phyloP scores from a whole-genome alignment of 2,888 invertebrate species.

The Cordilura impudica region DNA sequence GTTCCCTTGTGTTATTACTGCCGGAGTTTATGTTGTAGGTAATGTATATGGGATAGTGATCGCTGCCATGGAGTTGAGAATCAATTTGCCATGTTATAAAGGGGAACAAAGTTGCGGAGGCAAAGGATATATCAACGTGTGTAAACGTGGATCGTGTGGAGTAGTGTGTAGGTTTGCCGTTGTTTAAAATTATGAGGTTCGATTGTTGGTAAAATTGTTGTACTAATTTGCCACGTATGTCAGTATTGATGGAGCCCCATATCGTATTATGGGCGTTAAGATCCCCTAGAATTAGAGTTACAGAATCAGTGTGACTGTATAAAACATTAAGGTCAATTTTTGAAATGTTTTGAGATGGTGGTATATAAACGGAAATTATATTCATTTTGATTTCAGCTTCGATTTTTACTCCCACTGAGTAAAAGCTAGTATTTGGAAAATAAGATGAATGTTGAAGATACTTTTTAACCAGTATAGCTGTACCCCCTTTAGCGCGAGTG shows the following conservation, averaged over 20 bases:
- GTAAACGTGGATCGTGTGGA: conserved; percentile 27
- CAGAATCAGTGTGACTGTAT: neutral
- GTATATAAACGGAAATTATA: too few species aligned
- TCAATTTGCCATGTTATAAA: conserved; percentile 25
- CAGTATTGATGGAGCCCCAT: neutral
- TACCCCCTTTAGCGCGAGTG: conserved; percentile 19
- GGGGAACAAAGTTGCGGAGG: neutral
- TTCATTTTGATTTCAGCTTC: too few species aligned
- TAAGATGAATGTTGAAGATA: conserved; percentile 20
- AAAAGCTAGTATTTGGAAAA: too few species aligned
- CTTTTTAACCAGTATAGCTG: conserved; percentile 30
- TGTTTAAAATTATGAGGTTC: too few species aligned
- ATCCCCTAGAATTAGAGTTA: conserved; percentile 2
- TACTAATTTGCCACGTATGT: too few species aligned
- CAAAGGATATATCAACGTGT: conserved; percentile 34
- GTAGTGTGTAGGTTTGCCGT: conserved; percentile 21
- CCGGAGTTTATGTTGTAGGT: neutral
- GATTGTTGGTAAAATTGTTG: too few species aligned
- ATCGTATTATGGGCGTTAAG: conserved; percentile 22
- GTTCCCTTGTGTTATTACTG: too few species aligned
- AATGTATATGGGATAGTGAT: conserved; percentile 28
- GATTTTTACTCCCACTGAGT: too few species aligned
- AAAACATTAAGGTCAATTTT: neutral
- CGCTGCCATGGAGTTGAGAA: conserved; percentile 31
- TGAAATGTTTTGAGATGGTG: neutral